Evolutionary conservation across 2,888 invertebrate genomes (phyloP), one percentile per base, ranked within the genome.

Genomic region (Monoplex corrugatus): DNA sequence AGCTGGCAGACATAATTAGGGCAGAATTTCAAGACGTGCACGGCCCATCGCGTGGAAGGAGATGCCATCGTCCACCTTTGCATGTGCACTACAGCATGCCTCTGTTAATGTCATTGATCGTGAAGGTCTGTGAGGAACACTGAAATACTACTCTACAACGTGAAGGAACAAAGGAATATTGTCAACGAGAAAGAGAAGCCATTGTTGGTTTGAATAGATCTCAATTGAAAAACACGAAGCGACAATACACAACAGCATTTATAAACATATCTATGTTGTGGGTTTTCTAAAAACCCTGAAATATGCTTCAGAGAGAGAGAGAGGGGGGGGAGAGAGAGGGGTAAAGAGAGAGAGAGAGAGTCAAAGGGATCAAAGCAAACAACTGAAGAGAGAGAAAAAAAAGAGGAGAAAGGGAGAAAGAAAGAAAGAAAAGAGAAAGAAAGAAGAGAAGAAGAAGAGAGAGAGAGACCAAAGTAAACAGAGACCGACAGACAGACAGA

Each of bases 1-100:
- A 84, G 84, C 84, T 50, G 84, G 23, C 44, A 43, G 86, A 32
- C 63, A 80, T 82, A 87, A 87, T 87, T 80, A 82, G 40, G 80
- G 80, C 80, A 10, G 57, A 32, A 28, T 40, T 82, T 28, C 75
- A 82, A 80, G 57, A 75, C 75, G 57, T 80, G 80, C 23, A n/a
- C 50, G 72, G 35, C 32, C n/a, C n/a, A 72, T 43, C 44, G 45
- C 10, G 13, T 2, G 43, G 57, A 43, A 2, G 45, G 35, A 78
- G 72, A 87, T 87, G 45, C 82, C 63, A 87, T 45, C 82, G 50
- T 80, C 32, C 23, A 2, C 2, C 23, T 43, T n/a, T n/a, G 44
- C 68, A 43, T 44, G 43, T 8, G 68, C 44, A 43, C 43, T 35
- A 28, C 63, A 28, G 40, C 50, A 38, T 16, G 43, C 13, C 2